phyloP scores from a whole-genome alignment of 2,113 vertebrate genomes.

The Otolemur garnettii region DNA sequence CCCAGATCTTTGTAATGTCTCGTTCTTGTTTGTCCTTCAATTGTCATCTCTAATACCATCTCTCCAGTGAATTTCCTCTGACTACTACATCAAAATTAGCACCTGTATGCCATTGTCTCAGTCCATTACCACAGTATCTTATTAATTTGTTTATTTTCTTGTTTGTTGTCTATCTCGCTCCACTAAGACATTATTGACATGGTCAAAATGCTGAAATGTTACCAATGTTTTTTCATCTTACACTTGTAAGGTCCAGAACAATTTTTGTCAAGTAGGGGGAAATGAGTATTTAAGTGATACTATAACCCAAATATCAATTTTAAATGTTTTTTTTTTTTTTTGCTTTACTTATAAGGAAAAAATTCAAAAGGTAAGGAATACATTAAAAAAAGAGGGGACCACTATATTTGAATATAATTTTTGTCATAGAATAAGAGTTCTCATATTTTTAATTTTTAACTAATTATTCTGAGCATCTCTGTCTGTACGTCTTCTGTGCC shows the following conservation, averaged over 20 bases:
- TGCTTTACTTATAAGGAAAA: not conserved
- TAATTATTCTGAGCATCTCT: not conserved
- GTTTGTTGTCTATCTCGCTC: not conserved
- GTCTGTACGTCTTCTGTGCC: no score
- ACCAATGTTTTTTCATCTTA: not conserved
- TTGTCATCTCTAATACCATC: not conserved
- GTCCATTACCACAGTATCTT: not conserved
- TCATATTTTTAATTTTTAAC: slow-evolving; percentile 60
- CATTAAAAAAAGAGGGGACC: not conserved
- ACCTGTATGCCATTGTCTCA: not conserved
- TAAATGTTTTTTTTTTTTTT: not conserved
- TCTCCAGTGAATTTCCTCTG: not conserved
- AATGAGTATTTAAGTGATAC: not conserved
- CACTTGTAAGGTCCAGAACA: not conserved
- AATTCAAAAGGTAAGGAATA: not conserved
- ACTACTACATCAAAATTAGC: slow-evolving; percentile 12
- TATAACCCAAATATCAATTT: not conserved
- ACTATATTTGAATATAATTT: not conserved
- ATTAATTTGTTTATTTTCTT: slow-evolving; percentile 23
- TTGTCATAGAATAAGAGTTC: slow-evolving; percentile 4
- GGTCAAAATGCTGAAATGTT: slow-evolving; percentile 47
- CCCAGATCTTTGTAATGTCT: not conserved
- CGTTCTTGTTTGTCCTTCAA: not conserved
- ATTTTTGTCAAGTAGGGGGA: not conserved
- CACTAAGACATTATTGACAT: not conserved